Evolutionary conservation across 2,113 vertebrate genomes (phyloP).

Genomic region (Edolisoma coerulescens): DNA sequence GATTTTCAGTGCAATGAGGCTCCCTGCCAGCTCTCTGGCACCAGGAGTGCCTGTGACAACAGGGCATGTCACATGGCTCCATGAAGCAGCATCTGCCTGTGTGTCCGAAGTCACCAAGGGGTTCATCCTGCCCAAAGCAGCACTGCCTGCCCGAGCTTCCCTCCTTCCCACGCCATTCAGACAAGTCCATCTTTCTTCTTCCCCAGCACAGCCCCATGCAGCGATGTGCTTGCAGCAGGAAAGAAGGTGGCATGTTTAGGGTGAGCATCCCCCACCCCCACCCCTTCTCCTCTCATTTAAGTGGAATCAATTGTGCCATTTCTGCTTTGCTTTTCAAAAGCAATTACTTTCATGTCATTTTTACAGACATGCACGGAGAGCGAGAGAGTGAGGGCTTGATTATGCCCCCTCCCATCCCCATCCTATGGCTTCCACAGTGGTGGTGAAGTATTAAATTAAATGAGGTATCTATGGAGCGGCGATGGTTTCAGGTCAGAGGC

Average conservation of each 20-base stretch:
- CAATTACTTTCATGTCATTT: slow-evolving; percentile 92
- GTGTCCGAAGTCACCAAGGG: accelerated
- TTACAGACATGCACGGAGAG: slow-evolving; percentile 84
- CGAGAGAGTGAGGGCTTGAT: slow-evolving; percentile 80
- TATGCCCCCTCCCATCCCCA: slow-evolving; percentile 80
- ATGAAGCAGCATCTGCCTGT: not conserved
- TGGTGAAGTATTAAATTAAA: slow-evolving; percentile 93
- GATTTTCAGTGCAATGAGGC: not conserved
- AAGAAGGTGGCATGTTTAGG: slow-evolving; percentile 68
- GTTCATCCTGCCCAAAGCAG: not conserved
- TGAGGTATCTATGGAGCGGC: slow-evolving; percentile 88
- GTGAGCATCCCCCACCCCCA: slow-evolving; percentile 67
- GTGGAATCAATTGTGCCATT: slow-evolving; percentile 86
- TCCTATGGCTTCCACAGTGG: slow-evolving; percentile 77
- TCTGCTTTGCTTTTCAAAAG: slow-evolving; percentile 89
- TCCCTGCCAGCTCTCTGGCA: not conserved
- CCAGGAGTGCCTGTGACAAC: not conserved
- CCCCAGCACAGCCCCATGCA: not conserved
- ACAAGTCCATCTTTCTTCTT: not conserved
- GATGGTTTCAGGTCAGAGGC: slow-evolving; percentile 80
- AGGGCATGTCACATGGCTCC: not conserved
- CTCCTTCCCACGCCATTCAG: not conserved
- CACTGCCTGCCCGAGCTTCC: not conserved
- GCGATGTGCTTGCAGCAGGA: not conserved
- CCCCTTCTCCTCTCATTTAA: slow-evolving; percentile 75